phyloP scores from a whole-genome alignment of 2,797 vertebrate genomes.

The Peromyscus nudipes region DNA sequence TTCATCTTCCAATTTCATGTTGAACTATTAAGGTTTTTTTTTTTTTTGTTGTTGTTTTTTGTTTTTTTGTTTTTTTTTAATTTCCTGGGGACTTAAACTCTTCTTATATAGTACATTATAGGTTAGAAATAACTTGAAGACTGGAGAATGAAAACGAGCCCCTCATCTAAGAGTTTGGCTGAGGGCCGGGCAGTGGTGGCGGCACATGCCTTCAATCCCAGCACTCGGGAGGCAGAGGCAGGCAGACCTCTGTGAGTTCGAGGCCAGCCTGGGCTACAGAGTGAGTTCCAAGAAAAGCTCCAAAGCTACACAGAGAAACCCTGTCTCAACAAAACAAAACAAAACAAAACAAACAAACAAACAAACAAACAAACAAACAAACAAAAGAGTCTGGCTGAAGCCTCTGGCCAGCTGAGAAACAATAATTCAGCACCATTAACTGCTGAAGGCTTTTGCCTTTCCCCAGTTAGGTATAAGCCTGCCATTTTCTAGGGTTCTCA shows the following conservation, averaged over 20 bases:
- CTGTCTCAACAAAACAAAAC: no score
- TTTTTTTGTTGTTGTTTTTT: background rate
- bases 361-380: no score
- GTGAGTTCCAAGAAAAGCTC: no score
- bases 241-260: no score
- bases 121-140: background rate
- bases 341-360: no score
- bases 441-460: background rate
- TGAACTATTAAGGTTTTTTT: background rate
- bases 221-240: no score
- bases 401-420: background rate
- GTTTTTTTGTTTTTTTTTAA: background rate
- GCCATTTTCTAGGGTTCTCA: background rate
- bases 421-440: background rate
- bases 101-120: slow-evolving; percentile 6
- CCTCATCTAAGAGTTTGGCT: no score
- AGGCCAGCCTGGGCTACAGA: no score
- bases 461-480: background rate
- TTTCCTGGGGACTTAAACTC: background rate
- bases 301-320: no score
- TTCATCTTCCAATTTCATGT: slow-evolving; percentile 17
- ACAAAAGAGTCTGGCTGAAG: background rate
- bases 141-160: background rate
- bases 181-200: no score
- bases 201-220: no score